Percentiles rank a stretch among this genome's conserved stretches.
phyloP scores from a whole-genome alignment of 2,888 invertebrate species.

The Alcis repandata region DNA sequence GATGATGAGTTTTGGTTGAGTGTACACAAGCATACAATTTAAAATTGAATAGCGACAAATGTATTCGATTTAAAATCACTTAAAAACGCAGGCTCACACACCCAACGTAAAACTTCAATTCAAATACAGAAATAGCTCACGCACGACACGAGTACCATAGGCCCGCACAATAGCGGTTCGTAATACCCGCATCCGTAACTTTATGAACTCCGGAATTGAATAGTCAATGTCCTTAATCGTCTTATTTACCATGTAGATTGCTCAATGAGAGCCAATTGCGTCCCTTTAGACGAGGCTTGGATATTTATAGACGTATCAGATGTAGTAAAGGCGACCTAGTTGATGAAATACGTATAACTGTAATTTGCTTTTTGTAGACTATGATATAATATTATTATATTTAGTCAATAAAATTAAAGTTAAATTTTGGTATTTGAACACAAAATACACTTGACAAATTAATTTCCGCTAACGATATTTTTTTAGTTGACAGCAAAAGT shows the following conservation, averaged over 20 bases:
- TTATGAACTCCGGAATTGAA: constrained; percentile 28
- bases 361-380: no score
- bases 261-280: constrained; percentile 44
- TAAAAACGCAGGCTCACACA: not conserved
- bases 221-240: constrained; percentile 37
- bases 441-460: no score
- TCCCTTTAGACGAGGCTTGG: constrained; percentile 25
- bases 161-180: constrained; percentile 24
- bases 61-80: no score
- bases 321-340: constrained; percentile 10
- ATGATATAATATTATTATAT: no score
- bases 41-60: no score
- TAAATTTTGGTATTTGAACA: no score
- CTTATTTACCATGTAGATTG: constrained; percentile 45
- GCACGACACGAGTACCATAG: constrained; percentile 3
- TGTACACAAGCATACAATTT: no score
- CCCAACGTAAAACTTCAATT: not conserved
- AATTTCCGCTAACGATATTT: no score
- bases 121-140: constrained; percentile 36
- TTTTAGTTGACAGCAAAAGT: no score
- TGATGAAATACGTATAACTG: not conserved
- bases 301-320: constrained; percentile 36
- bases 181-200: constrained; percentile 41
- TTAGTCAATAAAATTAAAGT: no score
- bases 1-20: no score